A percentile compares a stretch with the other conserved stretches of the same genome.
phyloP scores from a whole-genome alignment of 1,140 invertebrate genomes.

The Drosophila subobscura region DNA sequence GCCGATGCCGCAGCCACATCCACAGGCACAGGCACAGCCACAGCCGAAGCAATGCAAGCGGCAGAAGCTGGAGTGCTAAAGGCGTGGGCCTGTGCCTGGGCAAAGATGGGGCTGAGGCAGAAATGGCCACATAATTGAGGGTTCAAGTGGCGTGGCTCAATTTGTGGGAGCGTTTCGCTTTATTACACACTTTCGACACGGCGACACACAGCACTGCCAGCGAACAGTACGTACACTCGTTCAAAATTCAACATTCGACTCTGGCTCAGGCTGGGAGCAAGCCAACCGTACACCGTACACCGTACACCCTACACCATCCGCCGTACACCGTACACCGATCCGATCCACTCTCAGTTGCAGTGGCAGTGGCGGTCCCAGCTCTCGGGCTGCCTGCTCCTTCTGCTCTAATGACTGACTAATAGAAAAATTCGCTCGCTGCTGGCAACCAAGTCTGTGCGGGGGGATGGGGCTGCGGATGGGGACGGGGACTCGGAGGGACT shows the following conservation, averaged over 20 bases:
- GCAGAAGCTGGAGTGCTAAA: not conserved
- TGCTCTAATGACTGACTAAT: conserved; percentile 78
- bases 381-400: conserved; percentile 41
- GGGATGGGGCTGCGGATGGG: not conserved
- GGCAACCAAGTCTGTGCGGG: conserved; percentile 8
- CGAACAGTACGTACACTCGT: conserved; percentile 24
- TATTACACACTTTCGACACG: conserved; percentile 80
- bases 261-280: conserved; percentile 45
- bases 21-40: not conserved
- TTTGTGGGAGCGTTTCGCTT: conserved; percentile 76
- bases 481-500: conserved; percentile 18
- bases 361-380: conserved; percentile 6
- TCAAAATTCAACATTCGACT: conserved; percentile 4
- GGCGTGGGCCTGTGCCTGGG: not conserved
- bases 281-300: conserved; percentile 43
- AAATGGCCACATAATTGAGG: conserved; percentile 78
- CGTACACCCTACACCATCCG: conserved; percentile 7
- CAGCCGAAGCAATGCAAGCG: not conserved
- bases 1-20: not conserved
- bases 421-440: conserved; percentile 71
- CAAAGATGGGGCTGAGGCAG: conserved; percentile 20
- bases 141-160: conserved; percentile 77
- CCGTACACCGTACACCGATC: not conserved
- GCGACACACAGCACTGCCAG: conserved; percentile 36
- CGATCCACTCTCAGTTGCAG: not conserved